These are phyloP conservation scores for Augochlorella aurata DNA, from an alignment of 2,888 invertebrate species.

Conservation along the genomic window DNA sequence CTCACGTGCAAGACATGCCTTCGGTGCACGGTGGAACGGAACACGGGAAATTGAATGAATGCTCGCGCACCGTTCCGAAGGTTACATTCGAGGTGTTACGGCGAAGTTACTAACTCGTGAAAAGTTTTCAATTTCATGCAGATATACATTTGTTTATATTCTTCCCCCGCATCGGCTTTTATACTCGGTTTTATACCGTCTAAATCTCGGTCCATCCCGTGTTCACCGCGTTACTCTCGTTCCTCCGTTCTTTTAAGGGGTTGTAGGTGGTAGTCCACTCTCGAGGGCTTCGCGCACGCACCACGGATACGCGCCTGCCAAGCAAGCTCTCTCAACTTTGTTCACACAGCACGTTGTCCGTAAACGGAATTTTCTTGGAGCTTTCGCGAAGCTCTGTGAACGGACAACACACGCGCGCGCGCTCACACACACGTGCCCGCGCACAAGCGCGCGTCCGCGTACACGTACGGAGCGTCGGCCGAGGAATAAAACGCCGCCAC, in stretches of 20 bases:
- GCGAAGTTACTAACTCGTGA: background rate
- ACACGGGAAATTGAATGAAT: background rate
- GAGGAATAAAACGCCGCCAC: constrained; percentile 68
- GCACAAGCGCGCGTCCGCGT: no score
- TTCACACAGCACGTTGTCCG: constrained; percentile 68
- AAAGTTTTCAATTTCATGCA: constrained; percentile 24
- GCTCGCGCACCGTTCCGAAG: background rate
- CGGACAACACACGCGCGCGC: constrained; percentile 54
- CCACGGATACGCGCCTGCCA: constrained; percentile 59
- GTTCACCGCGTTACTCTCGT: background rate
- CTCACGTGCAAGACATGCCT: background rate
- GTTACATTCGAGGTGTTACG: background rate
- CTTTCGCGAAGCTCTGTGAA: constrained; percentile 66
- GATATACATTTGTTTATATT: constrained; percentile 31
- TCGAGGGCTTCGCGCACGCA: constrained; percentile 62
- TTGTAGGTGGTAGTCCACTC: constrained; percentile 31
- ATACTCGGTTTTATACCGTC: constrained; percentile 32
- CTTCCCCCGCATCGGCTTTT: constrained; percentile 20
- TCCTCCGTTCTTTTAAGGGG: constrained; percentile 5
- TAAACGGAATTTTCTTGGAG: constrained; percentile 70
- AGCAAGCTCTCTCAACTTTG: constrained; percentile 61
- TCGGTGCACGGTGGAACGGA: background rate
- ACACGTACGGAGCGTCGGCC: constrained; percentile 21
- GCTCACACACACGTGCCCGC: no score
- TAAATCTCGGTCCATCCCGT: constrained; percentile 38